Percentiles rank a stretch among this genome's conserved stretches.
Evolutionary conservation across 1,140 invertebrate genomes (phyloP).

Genomic region (Nebria ingens): DNA sequence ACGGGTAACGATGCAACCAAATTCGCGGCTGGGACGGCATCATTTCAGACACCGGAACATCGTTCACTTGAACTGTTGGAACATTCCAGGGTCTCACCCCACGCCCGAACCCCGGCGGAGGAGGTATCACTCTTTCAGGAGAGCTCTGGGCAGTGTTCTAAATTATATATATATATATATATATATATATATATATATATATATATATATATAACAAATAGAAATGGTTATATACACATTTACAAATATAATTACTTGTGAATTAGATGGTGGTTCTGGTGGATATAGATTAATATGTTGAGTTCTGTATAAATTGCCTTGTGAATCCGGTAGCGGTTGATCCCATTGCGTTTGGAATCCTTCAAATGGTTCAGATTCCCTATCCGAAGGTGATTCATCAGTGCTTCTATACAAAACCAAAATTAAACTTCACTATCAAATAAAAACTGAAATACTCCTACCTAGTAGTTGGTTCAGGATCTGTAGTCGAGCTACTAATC

Average conservation of each 20-base stretch:
- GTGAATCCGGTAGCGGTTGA: neutral
- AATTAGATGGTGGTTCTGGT: neutral
- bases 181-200: neutral
- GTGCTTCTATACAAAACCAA: neutral
- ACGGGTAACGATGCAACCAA: constrained; percentile 25
- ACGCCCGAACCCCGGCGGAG: too few relatives aligned
- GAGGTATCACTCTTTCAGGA: neutral
- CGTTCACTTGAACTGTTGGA: constrained; percentile 48
- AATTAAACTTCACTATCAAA: neutral
- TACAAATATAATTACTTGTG: neutral
- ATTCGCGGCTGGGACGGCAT: constrained; percentile 25
- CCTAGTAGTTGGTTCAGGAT: neutral
- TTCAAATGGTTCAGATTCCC: constrained; percentile 2
- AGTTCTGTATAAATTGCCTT: neutral
- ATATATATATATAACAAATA: neutral
- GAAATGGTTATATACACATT: neutral
- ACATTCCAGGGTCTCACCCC: constrained; percentile 31
- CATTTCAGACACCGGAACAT: constrained; percentile 40
- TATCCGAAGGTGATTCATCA: neutral
- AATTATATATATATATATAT: neutral
- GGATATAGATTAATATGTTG: constrained; percentile 6
- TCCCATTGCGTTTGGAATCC: constrained; percentile 1
- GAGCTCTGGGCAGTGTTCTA: constrained; percentile 8
- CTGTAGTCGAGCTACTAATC: neutral
- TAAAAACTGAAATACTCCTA: neutral